Conservation (phyloP, 2,113 vertebrate species). For the Lophotis ruficrista region DNA sequence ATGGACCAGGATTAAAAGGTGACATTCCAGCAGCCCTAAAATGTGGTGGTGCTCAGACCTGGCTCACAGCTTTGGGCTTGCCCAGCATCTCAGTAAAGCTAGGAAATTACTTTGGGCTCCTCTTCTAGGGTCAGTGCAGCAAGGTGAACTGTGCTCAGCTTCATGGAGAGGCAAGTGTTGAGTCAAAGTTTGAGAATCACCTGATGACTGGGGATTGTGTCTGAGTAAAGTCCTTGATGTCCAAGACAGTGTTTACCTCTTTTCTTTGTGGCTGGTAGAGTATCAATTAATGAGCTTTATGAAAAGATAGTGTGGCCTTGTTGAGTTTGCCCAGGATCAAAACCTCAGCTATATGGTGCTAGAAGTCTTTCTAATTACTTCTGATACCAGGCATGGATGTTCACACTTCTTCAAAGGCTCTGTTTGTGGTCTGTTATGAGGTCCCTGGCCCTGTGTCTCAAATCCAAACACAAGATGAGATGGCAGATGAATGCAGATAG, state of each 20-base stretch:
- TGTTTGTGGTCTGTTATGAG: fast-evolving
- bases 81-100: not conserved
- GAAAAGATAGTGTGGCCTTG: not conserved
- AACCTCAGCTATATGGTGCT: not conserved
- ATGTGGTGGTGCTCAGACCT: not conserved
- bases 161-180: not conserved
- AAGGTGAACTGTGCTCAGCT: not conserved
- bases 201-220: not conserved
- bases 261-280: not conserved
- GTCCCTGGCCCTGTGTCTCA: not conserved
- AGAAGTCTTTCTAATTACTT: not conserved
- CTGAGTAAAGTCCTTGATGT: not conserved
- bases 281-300: not conserved
- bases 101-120: not conserved
- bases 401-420: not conserved
- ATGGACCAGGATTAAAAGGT: not conserved
- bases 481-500: not conserved
- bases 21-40: not conserved
- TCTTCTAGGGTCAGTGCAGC: not conserved
- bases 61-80: not conserved
- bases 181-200: not conserved
- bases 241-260: not conserved
- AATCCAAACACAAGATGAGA: not conserved
- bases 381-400: fast-evolving
- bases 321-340: not conserved